Conservation (phyloP, 2,888 invertebrate genomes). For the Agrenia bidenticulata region DNA sequence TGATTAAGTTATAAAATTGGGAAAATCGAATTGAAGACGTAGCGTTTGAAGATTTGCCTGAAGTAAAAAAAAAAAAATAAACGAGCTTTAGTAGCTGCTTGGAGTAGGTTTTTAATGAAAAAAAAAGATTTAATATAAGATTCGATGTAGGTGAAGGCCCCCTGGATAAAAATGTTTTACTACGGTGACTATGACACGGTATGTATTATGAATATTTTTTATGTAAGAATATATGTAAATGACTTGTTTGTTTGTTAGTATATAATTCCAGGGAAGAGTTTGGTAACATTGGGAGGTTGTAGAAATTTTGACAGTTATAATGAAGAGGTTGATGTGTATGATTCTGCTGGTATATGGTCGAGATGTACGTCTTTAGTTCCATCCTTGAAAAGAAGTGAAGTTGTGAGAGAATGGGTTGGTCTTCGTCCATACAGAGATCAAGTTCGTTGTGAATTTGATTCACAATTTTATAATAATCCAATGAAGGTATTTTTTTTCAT, state of each 20-base stretch:
- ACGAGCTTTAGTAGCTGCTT: background rate
- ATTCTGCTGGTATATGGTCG: constrained; percentile 74
- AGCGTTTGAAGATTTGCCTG: no score
- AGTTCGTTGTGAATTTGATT: constrained; percentile 57
- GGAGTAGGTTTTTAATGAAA: background rate
- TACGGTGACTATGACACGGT: constrained; percentile 78
- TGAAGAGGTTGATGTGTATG: constrained; percentile 67
- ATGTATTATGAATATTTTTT: background rate
- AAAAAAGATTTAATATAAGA: constrained; percentile 10
- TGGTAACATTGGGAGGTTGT: constrained; percentile 80
- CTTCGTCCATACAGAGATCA: constrained; percentile 74
- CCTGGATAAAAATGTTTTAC: constrained; percentile 86
- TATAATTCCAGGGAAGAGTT: constrained; percentile 71
- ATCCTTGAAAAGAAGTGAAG: constrained; percentile 60
- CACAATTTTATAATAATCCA: constrained; percentile 49
- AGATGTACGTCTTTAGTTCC: constrained; percentile 77
- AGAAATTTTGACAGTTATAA: constrained; percentile 79
- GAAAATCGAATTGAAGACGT: no score
- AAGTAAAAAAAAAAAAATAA: background rate
- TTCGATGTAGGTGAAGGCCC: constrained; percentile 67
- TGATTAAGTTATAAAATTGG: no score
- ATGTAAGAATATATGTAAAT: no score
- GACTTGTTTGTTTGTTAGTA: no score
- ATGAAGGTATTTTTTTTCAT: no score
- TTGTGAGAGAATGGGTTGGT: constrained; percentile 76